These are phyloP conservation scores for Netelia inedita DNA, from an alignment of 2,888 invertebrate species.

Conservation along the genomic window DNA sequence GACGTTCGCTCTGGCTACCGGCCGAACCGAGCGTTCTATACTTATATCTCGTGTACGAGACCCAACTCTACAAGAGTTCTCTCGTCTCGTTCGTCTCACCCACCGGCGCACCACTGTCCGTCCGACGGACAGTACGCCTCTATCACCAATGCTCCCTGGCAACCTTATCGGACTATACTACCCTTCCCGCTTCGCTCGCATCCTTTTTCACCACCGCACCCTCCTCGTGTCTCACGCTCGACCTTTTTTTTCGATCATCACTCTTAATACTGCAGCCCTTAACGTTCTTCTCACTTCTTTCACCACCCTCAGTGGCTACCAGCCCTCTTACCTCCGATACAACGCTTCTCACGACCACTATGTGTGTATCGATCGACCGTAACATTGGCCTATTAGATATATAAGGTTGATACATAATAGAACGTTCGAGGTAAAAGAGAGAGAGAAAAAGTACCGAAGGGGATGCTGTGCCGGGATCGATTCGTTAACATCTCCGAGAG, in stretches of 20 bases:
- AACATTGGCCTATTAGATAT: conserved; percentile 64
- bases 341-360: conserved; percentile 54
- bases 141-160: conserved; percentile 7
- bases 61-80: conserved; percentile 36
- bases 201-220: conserved; percentile 47
- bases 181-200: conserved; percentile 50
- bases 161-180: conserved; percentile 55
- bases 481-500: conserved; percentile 26
- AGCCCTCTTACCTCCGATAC: conserved; percentile 58
- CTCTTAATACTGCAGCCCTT: conserved; percentile 63
- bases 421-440: conserved; percentile 20
- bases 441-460: conserved; percentile 5
- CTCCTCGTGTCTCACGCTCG: conserved; percentile 68
- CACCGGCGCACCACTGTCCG: conserved; percentile 59
- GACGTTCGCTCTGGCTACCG: conserved; percentile 59
- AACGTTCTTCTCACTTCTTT: conserved; percentile 38
- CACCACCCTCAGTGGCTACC: conserved; percentile 4
- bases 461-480: conserved; percentile 32
- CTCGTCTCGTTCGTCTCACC: conserved; percentile 43
- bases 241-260: conserved; percentile 60
- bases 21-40: conserved; percentile 27
- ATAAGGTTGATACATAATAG: conserved; percentile 50
- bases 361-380: conserved; percentile 66
- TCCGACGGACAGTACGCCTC: conserved; percentile 47
- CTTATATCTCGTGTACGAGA: conserved; percentile 1